phyloP scores from a whole-genome alignment of 2,888 invertebrate genomes.

The Brenthis hecate region DNA sequence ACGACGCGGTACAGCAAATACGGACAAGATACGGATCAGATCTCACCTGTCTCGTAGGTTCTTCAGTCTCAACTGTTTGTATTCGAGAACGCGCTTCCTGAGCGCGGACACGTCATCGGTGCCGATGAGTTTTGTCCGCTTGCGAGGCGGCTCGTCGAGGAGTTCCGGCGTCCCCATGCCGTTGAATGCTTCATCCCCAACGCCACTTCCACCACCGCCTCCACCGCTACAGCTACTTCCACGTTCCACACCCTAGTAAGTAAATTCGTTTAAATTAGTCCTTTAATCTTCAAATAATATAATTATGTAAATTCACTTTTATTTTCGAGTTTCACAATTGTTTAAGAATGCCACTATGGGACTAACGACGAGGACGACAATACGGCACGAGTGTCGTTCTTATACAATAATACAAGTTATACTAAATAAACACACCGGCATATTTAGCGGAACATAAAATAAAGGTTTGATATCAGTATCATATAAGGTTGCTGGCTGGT shows the following conservation, averaged over 20 bases:
- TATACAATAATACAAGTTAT: too few species aligned
- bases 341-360: too few species aligned
- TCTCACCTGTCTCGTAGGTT: slow-evolving; percentile 84
- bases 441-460: too few species aligned
- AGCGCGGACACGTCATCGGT: slow-evolving; percentile 64
- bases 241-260: slow-evolving; percentile 67
- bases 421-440: too few species aligned
- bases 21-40: neutral
- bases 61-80: slow-evolving; percentile 86
- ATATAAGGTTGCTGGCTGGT: too few species aligned
- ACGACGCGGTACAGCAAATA: slow-evolving; percentile 1
- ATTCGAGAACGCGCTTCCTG: slow-evolving; percentile 87
- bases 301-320: too few species aligned
- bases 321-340: too few species aligned
- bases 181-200: slow-evolving; percentile 48
- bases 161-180: slow-evolving; percentile 47
- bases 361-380: too few species aligned
- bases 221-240: slow-evolving; percentile 38
- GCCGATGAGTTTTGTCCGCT: slow-evolving; percentile 54
- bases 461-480: too few species aligned
- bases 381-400: too few species aligned
- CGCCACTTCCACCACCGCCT: slow-evolving; percentile 47
- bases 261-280: slow-evolving; percentile 36
- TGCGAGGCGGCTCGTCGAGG: slow-evolving; percentile 62
- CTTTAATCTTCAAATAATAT: neutral